Base-by-base conservation (phyloP, 2,888 invertebrate genomes). In the Trichopoda pennipes region DNA sequence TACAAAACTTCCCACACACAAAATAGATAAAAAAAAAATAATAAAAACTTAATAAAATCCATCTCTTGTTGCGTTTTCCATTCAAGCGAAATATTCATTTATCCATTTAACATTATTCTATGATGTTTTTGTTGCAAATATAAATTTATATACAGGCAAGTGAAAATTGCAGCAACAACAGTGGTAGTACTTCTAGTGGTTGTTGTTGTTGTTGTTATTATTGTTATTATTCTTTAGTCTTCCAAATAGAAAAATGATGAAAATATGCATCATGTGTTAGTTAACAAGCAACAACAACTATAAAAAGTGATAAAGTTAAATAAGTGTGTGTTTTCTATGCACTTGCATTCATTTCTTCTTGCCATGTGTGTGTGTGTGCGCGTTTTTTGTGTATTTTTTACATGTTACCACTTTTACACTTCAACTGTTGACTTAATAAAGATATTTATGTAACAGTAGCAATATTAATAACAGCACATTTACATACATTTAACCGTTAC, bases 401-500 rank as follows among this genome's bases (percentile, higher is more conserved):
- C 35, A 32, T 66, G 68, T 81, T 81, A 68, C 72, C 58, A 70
- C 77, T 77, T 81, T 73, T 76, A 76, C 63, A 81, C 81, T 77
- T 81, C 68, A 81, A 77, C 58, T 81, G 55, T 81, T 77, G 51
- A 81, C 68, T 77, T 81, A 73, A 81, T 77, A 77, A 73, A 77
- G 38, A 10, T 1, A 38, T 12, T 12, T 38, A 38, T 42, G 28
- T 32, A 61, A 38, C 49, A 49, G 23, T 14, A 49, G 17, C 64
- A 74, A 44, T 35, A 79, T 21, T 21, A 58, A 63, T 51, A 70
- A 70, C 61, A 61, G 51, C 28, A 63, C 32, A 55, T 69, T 69
- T 56, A 32, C 44, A 44, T 44, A 53, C 42, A 32, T 53, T 61
- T 61, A 51, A 61, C n/a, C n/a, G 23, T 61, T 76, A 55, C 51